These are phyloP conservation scores for Thecocarcelia acutangulata DNA, from an alignment of 2,888 invertebrate species.

Conservation along the genomic window DNA sequence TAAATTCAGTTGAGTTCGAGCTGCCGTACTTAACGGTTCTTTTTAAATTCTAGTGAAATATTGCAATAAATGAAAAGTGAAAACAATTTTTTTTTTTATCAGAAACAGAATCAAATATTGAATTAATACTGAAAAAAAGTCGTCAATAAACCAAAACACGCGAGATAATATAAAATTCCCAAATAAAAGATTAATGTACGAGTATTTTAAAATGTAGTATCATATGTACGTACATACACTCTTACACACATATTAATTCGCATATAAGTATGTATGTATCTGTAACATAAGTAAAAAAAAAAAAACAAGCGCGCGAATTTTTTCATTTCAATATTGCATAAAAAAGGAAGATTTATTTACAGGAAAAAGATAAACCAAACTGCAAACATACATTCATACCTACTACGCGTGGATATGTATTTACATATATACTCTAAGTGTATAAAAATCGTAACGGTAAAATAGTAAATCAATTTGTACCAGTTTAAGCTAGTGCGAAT, in stretches of 20 bases:
- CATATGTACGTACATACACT: not conserved
- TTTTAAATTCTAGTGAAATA: conserved; percentile 42
- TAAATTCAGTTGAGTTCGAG: conserved; percentile 75
- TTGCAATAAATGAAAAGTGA: conserved; percentile 32
- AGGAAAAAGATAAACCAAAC: conserved; percentile 11
- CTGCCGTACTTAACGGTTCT: conserved; percentile 74
- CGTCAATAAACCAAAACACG: conserved; percentile 23
- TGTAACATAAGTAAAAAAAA: conserved; percentile 12
- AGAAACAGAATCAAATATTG: conserved; percentile 28
- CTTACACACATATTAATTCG: not conserved
- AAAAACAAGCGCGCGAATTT: conserved; percentile 57
- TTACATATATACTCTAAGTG: not conserved
- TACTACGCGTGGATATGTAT: too few species aligned
- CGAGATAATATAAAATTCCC: conserved; percentile 26
- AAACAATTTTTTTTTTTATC: conserved; percentile 17
- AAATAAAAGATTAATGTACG: not conserved
- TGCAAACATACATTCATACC: too few species aligned
- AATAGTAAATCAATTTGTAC: conserved; percentile 48
- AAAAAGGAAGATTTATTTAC: conserved; percentile 42
- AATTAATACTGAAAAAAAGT: conserved; percentile 28
- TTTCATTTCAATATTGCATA: not conserved
- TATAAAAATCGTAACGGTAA: conserved; percentile 41
- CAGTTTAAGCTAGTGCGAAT: conserved; percentile 24
- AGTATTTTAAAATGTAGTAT: too few species aligned
- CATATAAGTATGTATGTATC: not conserved